Evolutionary conservation across 2,797 vertebrate species (phyloP).

Genomic region (Australoheros facetus): DNA sequence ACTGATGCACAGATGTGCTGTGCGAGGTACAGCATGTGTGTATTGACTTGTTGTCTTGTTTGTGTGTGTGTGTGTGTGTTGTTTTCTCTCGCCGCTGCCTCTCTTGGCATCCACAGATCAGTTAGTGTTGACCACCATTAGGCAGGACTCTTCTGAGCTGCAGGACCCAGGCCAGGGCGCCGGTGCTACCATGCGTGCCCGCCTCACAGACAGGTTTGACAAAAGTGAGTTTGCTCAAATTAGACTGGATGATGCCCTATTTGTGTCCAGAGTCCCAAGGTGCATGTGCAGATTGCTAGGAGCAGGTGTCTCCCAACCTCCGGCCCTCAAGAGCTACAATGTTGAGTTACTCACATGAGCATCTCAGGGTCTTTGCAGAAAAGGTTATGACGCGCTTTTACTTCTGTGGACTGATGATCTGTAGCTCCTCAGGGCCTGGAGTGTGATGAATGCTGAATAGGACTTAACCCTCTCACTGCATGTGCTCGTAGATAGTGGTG

Average conservation of each 20-base stretch:
- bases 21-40: slow-evolving; percentile 43
- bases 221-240: slow-evolving; percentile 84
- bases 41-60: slow-evolving; percentile 75
- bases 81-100: slow-evolving; percentile 72
- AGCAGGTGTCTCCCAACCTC: slow-evolving; percentile 56
- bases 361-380: slow-evolving; percentile 41
- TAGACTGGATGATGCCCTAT: slow-evolving; percentile 67
- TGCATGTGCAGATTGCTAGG: slow-evolving; percentile 74
- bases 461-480: slow-evolving; percentile 67
- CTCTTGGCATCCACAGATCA: slow-evolving; percentile 79
- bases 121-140: slow-evolving; percentile 88
- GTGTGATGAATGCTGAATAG: slow-evolving; percentile 60
- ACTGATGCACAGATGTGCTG: slow-evolving; percentile 35
- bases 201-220: slow-evolving; percentile 85
- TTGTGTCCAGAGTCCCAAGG: slow-evolving; percentile 59
- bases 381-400: slow-evolving; percentile 24
- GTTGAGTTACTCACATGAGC: slow-evolving; percentile 6
- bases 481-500: slow-evolving; percentile 59
- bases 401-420: slow-evolving; percentile 49
- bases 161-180: slow-evolving; percentile 77
- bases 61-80: slow-evolving; percentile 78
- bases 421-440: slow-evolving; percentile 76
- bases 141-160: slow-evolving; percentile 79
- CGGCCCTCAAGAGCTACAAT: slow-evolving; percentile 74
- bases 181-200: slow-evolving; percentile 76